phyloP scores from a whole-genome alignment of 2,888 invertebrate species.

The Brachynemurus nebulosus region DNA sequence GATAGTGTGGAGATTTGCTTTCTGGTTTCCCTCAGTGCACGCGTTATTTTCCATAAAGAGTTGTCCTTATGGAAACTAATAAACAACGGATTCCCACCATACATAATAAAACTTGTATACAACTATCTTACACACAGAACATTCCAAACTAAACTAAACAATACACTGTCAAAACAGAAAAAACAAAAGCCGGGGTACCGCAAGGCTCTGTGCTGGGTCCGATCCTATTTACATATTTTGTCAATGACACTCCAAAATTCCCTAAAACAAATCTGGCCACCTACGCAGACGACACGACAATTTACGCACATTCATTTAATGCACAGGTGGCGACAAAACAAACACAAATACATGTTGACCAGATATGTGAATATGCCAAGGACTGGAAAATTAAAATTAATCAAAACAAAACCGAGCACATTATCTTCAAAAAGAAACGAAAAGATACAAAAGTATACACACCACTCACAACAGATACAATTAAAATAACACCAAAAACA shows the following conservation, averaged over 20 bases:
- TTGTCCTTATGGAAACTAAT: conserved; percentile 15
- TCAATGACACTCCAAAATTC: neutral
- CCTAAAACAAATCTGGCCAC: neutral
- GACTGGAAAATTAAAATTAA: neutral
- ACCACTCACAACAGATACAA: too few relatives aligned
- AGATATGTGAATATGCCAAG: neutral
- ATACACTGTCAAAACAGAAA: neutral
- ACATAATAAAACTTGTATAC: neutral
- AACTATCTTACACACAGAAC: neutral
- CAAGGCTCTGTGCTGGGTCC: neutral
- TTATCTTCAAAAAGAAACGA: neutral
- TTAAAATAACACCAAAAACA: neutral
- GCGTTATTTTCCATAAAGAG: conserved; percentile 18
- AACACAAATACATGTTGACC: too few relatives aligned
- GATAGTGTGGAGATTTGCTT: too few relatives aligned
- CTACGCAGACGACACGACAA: neutral
- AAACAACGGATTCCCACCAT: neutral
- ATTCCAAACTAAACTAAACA: neutral
- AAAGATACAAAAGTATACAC: neutral
- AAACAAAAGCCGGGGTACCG: neutral
- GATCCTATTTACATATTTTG: neutral
- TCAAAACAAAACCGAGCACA: neutral
- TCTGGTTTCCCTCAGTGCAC: conserved; percentile 23
- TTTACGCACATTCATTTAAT: neutral
- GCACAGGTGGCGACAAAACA: too few relatives aligned